Percentiles rank a stretch among this genome's conserved stretches.
Conservation (phyloP, 1,140 invertebrate species). For the Dufourea novaeangliae region DNA sequence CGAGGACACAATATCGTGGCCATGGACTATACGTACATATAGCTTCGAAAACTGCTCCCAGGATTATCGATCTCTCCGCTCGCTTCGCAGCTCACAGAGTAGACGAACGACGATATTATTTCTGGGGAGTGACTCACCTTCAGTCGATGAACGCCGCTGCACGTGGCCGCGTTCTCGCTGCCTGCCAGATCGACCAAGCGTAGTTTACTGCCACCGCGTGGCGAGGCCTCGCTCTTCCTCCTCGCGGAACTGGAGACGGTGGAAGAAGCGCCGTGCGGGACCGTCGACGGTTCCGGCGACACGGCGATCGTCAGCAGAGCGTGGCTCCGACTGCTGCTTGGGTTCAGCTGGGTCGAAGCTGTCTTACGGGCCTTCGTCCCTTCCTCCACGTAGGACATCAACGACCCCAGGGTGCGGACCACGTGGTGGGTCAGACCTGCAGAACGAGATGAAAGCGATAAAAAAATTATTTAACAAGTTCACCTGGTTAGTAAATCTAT, state of each 20-base stretch:
- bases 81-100: conserved; percentile 2
- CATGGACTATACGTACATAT: too few relatives aligned
- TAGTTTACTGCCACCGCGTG: conserved; percentile 66
- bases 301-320: conserved; percentile 73
- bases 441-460: too few relatives aligned
- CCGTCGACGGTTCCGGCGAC: conserved; percentile 42
- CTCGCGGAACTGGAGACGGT: not conserved
- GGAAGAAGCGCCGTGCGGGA: not conserved
- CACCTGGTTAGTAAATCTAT: too few relatives aligned
- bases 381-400: conserved; percentile 75
- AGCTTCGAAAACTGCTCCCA: not conserved
- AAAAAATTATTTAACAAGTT: too few relatives aligned
- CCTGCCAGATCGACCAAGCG: conserved; percentile 75
- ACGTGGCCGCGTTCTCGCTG: conserved; percentile 74
- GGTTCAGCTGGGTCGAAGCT: conserved; percentile 73
- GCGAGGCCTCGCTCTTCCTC: conserved; percentile 53
- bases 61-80: conserved; percentile 47
- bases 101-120: conserved; percentile 52
- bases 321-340: conserved; percentile 73
- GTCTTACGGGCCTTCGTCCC: conserved; percentile 73
- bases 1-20: too few relatives aligned
- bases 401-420: conserved; percentile 69
- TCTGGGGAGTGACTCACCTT: conserved; percentile 72
- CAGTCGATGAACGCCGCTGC: conserved; percentile 74
- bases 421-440: conserved; percentile 71